Percentiles rank a stretch among this genome's conserved stretches.
Conservation (phyloP, 2,113 vertebrate species). For the Peucedramus taeniatus region DNA sequence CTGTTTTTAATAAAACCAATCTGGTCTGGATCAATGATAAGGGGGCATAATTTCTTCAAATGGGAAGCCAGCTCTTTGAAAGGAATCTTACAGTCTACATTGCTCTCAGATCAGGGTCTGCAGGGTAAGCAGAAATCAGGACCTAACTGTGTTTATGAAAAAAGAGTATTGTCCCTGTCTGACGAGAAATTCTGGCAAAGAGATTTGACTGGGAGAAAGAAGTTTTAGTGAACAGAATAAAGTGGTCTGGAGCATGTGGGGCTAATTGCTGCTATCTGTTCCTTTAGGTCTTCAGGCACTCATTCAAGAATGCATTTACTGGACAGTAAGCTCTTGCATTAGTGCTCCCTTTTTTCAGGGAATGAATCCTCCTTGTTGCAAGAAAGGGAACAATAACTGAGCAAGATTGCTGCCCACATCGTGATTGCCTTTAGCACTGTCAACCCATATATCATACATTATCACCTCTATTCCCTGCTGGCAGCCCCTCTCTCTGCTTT, state of each 20-base stretch:
- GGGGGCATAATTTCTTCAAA: slow-evolving; percentile 68
- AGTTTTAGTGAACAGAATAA: background rate
- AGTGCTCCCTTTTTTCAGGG: background rate
- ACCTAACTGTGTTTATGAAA: background rate
- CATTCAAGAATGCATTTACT: background rate
- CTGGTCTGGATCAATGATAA: slow-evolving; percentile 75
- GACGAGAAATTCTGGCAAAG: background rate
- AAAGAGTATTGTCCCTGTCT: background rate
- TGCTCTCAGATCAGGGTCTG: slow-evolving; percentile 38
- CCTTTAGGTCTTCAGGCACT: background rate
- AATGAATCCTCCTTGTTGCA: background rate
- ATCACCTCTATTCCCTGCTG: background rate
- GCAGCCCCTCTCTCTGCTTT: background rate
- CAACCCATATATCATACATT: background rate
- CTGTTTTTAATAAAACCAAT: slow-evolving; percentile 75
- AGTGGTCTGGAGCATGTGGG: background rate
- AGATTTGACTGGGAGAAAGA: background rate
- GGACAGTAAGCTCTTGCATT: background rate
- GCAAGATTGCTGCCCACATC: background rate
- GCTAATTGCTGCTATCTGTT: background rate
- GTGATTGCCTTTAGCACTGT: background rate
- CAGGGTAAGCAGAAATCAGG: slow-evolving; percentile 51
- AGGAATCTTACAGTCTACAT: slow-evolving; percentile 43
- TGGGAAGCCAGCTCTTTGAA: slow-evolving; percentile 68
- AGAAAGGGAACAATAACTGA: background rate